Percentiles rank a stretch among this genome's conserved stretches.
Conservation (phyloP, 2,113 vertebrate genomes). For the Poeciliopsis turrubarensis region DNA sequence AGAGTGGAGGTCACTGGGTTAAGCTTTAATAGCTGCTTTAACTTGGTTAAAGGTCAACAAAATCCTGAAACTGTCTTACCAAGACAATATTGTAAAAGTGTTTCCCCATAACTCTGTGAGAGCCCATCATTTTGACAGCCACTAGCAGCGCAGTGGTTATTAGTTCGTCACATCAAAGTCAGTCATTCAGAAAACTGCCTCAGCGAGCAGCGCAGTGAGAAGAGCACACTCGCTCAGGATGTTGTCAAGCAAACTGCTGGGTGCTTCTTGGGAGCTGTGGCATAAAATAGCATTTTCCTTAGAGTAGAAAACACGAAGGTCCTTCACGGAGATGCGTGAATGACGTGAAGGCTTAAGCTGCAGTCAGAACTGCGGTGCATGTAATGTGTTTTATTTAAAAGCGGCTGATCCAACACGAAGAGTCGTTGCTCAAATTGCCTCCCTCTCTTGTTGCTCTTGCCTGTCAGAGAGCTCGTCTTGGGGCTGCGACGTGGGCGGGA, state of each 20-base stretch:
- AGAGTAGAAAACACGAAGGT: conserved; percentile 27
- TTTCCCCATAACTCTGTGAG: conserved; percentile 43
- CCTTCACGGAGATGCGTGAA: conserved; percentile 22
- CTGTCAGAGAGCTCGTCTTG: conserved; percentile 67
- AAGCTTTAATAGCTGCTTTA: conserved; percentile 56
- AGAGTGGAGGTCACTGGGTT: conserved; percentile 37
- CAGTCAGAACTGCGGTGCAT: conserved; percentile 14
- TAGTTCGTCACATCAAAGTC: conserved; percentile 51
- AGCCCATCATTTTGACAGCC: conserved; percentile 31
- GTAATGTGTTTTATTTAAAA: conserved; percentile 43
- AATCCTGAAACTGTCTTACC: conserved; percentile 32
- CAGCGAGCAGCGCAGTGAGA: conserved; percentile 26
- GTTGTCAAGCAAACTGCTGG: conserved; percentile 22
- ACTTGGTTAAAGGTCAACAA: conserved; percentile 29
- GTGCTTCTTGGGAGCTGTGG: conserved; percentile 10
- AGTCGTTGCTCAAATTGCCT: conserved; percentile 54
- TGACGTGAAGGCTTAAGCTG: conserved; percentile 20
- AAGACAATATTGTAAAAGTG: conserved; percentile 19
- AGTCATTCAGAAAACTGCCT: conserved; percentile 49
- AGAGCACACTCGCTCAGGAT: conserved; percentile 38
- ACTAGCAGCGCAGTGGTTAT: conserved; percentile 42
- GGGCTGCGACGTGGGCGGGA: conserved; percentile 61
- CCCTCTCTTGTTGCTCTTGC: conserved; percentile 72
- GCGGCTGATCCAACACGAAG: conserved; percentile 18
- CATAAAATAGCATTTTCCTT: conserved; percentile 1